These are phyloP conservation scores for Oryctes rhinoceros DNA, from an alignment of 1,140 invertebrate species.

Conservation along the genomic window DNA sequence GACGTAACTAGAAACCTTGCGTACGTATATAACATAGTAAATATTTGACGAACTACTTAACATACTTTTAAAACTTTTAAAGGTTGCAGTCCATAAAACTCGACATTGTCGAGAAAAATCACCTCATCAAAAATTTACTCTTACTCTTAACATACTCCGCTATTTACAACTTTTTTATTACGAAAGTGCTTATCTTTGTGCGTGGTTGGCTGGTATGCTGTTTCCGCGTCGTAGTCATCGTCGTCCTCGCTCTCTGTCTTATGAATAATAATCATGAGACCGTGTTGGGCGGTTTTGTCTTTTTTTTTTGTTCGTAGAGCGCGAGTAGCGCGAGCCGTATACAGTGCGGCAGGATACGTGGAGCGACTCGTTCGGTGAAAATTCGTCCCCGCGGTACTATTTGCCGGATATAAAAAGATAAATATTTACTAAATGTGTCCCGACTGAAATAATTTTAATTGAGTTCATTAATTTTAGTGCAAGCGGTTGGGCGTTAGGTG, in stretches of 20 bases:
- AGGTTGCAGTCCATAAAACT: background rate
- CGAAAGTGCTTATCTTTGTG: background rate
- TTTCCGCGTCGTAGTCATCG: background rate
- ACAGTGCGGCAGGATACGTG: background rate
- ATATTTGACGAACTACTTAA: conserved; percentile 11
- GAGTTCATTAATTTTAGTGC: conserved; percentile 6
- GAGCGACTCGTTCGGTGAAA: background rate
- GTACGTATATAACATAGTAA: background rate
- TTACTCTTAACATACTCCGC: conserved; percentile 12
- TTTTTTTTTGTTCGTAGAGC: background rate
- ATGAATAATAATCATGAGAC: conserved; percentile 15
- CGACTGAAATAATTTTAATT: conserved; percentile 19
- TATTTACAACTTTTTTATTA: conserved; percentile 23
- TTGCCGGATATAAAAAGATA: conserved; percentile 18
- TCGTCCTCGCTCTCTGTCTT: background rate
- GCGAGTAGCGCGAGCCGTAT: background rate
- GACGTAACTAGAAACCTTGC: too few relatives aligned
- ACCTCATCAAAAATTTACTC: conserved; percentile 17
- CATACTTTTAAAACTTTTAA: conserved; percentile 20
- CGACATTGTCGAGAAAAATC: conserved; percentile 4
- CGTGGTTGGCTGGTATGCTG: background rate
- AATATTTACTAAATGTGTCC: conserved; percentile 19
- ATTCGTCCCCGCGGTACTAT: background rate
- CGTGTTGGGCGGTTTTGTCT: conserved; percentile 3
- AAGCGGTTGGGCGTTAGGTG: background rate